A percentile compares a stretch with the other conserved stretches of the same genome.
These are phyloP conservation scores for Stenichneumon culpator DNA, from an alignment of 2,888 invertebrate genomes.

Conservation along the genomic window DNA sequence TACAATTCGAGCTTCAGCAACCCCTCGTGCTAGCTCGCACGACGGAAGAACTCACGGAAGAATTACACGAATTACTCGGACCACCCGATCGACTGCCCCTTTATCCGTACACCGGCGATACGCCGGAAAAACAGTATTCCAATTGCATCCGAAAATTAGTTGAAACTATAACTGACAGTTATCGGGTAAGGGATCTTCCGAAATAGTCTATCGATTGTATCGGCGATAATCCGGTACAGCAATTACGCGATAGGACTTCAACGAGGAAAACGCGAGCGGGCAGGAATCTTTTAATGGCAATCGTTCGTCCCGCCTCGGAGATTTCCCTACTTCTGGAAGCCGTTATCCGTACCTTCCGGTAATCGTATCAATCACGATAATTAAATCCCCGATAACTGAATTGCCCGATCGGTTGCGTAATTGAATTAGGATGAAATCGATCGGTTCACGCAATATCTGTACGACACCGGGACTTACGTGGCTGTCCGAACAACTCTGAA, in stretches of 20 bases:
- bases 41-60: constrained; percentile 65
- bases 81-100: constrained; percentile 39
- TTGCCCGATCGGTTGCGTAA: neutral
- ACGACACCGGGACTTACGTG: constrained; percentile 76
- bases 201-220: neutral
- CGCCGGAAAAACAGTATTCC: constrained; percentile 76
- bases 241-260: constrained; percentile 68
- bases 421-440: constrained; percentile 77
- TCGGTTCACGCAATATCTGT: constrained; percentile 77
- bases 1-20: constrained; percentile 76
- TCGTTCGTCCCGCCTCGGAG: neutral
- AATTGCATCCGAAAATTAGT: constrained; percentile 73
- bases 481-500: constrained; percentile 73
- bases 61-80: constrained; percentile 56
- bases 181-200: constrained; percentile 71
- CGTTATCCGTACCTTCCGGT: constrained; percentile 62
- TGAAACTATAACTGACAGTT: constrained; percentile 73
- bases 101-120: constrained; percentile 73
- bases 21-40: constrained; percentile 71
- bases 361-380: neutral
- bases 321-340: neutral
- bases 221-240: neutral
- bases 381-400: neutral
- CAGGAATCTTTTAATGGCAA: neutral
- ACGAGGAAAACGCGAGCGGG: constrained; percentile 46